phyloP scores from a whole-genome alignment of 2,113 vertebrate genomes.

The Eidolon helvum region DNA sequence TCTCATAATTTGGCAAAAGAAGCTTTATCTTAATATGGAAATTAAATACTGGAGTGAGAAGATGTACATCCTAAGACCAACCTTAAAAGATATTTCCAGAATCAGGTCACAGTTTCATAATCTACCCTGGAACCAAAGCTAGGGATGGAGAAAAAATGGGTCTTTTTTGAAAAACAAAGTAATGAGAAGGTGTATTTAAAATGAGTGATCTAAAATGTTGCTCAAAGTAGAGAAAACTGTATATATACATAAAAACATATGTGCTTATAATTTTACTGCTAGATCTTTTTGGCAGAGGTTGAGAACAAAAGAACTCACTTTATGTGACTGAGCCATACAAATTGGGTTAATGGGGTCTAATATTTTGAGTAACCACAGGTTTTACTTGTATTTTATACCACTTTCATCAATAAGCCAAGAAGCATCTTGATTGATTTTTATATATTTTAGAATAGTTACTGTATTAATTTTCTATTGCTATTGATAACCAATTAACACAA shows the following conservation, averaged over 20 bases:
- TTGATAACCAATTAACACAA: not conserved
- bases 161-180: not conserved
- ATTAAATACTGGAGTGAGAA: not conserved
- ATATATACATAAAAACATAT: not conserved
- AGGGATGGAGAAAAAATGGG: not conserved
- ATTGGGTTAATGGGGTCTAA: not conserved
- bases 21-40: not conserved
- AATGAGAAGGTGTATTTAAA: not conserved
- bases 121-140: not conserved
- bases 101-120: not conserved
- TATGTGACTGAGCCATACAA: not conserved
- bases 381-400: not conserved
- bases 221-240: not conserved
- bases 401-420: not conserved
- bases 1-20: not conserved
- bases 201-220: not conserved
- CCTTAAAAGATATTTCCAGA: not conserved
- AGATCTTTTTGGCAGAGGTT: not conserved
- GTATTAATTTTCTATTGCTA: not conserved
- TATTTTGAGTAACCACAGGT: not conserved
- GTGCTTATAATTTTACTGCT: not conserved
- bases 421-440: not conserved
- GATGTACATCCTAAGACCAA: too few species aligned
- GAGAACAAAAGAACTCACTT: not conserved
- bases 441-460: not conserved